Evolutionary conservation across 2,888 invertebrate genomes (phyloP).

Genomic region (Eupithecia tripunctaria): DNA sequence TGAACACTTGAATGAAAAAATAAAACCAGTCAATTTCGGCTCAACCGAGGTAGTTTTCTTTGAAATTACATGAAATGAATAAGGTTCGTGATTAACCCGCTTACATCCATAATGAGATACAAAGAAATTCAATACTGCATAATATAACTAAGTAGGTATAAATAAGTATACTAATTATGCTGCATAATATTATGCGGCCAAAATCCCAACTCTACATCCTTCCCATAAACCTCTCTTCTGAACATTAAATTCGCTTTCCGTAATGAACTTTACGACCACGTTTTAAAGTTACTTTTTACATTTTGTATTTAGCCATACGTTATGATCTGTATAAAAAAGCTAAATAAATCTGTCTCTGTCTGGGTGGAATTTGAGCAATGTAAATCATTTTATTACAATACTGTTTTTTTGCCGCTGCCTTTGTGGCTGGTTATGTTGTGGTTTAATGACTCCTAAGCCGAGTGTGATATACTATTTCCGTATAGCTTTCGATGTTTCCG

Average conservation of each 20-base stretch:
- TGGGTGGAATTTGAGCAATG: slow-evolving; percentile 80
- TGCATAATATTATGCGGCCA: slow-evolving; percentile 13
- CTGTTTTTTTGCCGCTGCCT: slow-evolving; percentile 70
- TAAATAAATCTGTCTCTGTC: slow-evolving; percentile 79
- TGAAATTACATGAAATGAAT: no score
- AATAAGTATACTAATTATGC: neutral
- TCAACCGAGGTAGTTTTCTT: no score
- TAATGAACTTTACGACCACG: slow-evolving; percentile 65
- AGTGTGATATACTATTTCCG: slow-evolving; percentile 43
- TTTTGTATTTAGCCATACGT: slow-evolving; percentile 77
- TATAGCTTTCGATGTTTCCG: slow-evolving; percentile 16
- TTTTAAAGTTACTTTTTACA: slow-evolving; percentile 60
- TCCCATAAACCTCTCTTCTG: slow-evolving; percentile 63
- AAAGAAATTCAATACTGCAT: neutral
- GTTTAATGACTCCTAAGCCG: slow-evolving; percentile 55
- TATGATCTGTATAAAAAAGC: slow-evolving; percentile 79
- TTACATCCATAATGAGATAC: no score
- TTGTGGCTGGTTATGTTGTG: slow-evolving; percentile 68
- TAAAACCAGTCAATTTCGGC: neutral
- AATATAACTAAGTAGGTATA: neutral
- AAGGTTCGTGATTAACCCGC: no score
- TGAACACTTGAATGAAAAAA: neutral
- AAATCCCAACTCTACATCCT: slow-evolving; percentile 42
- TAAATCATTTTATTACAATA: slow-evolving; percentile 82
- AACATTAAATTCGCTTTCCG: slow-evolving; percentile 69